Percentiles rank a stretch among this genome's conserved stretches.
These are phyloP conservation scores for Podotricha telesiphe DNA, from an alignment of 2,888 invertebrate genomes.

Conservation along the genomic window DNA sequence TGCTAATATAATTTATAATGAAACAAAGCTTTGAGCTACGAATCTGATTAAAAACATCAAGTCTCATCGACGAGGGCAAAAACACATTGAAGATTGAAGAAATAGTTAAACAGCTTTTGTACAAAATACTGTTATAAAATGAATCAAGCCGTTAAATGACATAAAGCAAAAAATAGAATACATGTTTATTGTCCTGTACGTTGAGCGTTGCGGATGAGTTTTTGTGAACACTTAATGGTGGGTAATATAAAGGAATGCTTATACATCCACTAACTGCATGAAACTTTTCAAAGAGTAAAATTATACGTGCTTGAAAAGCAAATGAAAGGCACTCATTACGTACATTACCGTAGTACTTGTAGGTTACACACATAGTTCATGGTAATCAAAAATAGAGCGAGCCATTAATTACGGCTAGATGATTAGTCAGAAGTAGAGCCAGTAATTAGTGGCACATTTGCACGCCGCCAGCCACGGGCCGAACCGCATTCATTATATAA, in stretches of 20 bases:
- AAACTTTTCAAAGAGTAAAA: slow-evolving; percentile 24
- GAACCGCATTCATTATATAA: slow-evolving; percentile 58
- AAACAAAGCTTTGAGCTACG: slow-evolving; percentile 57
- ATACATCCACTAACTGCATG: neutral
- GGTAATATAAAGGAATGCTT: neutral
- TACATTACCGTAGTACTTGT: slow-evolving; percentile 45
- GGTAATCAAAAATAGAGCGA: slow-evolving; percentile 61
- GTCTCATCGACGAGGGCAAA: slow-evolving; percentile 20
- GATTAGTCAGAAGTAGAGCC: slow-evolving; percentile 69
- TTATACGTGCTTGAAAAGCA: slow-evolving; percentile 38
- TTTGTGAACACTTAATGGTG: slow-evolving; percentile 7
- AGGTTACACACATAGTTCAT: slow-evolving; percentile 38
- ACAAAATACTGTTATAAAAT: slow-evolving; percentile 19
- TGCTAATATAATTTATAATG: slow-evolving; percentile 73
- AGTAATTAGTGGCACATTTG: slow-evolving; percentile 73
- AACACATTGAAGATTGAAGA: slow-evolving; percentile 14
- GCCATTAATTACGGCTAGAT: slow-evolving; percentile 64
- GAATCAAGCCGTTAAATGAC: slow-evolving; percentile 23
- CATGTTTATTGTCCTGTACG: slow-evolving; percentile 15
- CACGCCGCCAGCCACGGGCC: slow-evolving; percentile 57
- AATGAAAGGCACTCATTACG: slow-evolving; percentile 44
- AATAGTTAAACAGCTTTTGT: slow-evolving; percentile 25
- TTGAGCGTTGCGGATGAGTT: neutral
- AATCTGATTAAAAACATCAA: slow-evolving; percentile 40
- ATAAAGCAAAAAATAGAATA: slow-evolving; percentile 12